phyloP scores from a whole-genome alignment of 2,113 vertebrate genomes.

The Rynchops niger region DNA sequence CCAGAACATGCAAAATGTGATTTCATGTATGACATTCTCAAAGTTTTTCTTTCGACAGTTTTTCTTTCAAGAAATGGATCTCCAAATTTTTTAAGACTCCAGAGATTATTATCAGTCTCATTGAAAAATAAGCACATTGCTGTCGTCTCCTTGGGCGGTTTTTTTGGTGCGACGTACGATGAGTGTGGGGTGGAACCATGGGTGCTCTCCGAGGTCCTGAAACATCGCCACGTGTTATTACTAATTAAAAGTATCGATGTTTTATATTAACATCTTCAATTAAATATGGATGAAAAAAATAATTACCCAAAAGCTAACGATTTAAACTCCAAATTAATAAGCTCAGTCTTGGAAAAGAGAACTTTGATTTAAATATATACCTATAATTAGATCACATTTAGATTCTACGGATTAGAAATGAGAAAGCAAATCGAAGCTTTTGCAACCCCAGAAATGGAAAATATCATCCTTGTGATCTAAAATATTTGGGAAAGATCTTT shows the following conservation, averaged over 20 bases:
- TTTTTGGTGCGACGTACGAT: fast-evolving
- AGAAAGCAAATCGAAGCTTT: constrained; percentile 17
- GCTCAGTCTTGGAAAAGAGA: constrained; percentile 24
- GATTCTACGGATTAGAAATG: neutral
- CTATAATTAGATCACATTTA: constrained; percentile 50
- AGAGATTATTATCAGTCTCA: neutral
- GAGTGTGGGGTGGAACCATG: fast-evolving
- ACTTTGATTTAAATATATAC: constrained; percentile 26
- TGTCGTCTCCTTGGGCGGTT: fast-evolving
- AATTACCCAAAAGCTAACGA: constrained; percentile 36
- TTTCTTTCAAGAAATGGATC: neutral
- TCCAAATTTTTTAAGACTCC: neutral
- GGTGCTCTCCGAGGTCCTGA: constrained; percentile 79
- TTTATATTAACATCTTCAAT: constrained; percentile 36
- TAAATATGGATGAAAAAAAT: neutral
- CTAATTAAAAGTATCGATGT: constrained; percentile 5
- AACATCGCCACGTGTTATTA: neutral
- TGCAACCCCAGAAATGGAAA: constrained; percentile 40
- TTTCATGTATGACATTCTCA: neutral
- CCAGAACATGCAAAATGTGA: neutral
- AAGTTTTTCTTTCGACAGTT: neutral
- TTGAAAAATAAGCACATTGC: neutral
- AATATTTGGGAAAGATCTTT: neutral
- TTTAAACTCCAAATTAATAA: neutral
- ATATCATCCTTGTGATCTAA: neutral